Evolutionary conservation across 2,797 vertebrate genomes (phyloP).

Genomic region (Aphelocoma californica): DNA sequence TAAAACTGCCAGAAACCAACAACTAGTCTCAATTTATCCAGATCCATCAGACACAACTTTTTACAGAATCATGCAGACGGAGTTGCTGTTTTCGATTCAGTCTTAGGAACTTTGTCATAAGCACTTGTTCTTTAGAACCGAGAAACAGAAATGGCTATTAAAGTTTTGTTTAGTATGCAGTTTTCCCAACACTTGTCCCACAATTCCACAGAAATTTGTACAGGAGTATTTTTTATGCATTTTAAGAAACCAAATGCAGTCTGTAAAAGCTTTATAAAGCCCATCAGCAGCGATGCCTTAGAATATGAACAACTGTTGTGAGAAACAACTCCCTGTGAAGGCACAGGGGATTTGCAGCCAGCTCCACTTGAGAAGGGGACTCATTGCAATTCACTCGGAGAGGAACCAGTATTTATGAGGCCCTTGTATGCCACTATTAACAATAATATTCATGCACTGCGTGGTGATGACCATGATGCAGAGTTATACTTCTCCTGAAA

Average conservation of each 20-base stretch:
- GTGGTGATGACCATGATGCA: neutral
- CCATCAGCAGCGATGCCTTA: neutral
- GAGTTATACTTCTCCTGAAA: neutral
- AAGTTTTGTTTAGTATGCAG: neutral
- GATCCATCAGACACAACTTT: neutral
- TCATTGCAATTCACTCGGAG: neutral
- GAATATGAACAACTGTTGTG: neutral
- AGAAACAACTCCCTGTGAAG: neutral
- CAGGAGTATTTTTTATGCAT: neutral
- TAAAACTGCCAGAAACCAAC: neutral
- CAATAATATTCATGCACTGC: neutral
- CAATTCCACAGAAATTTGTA: neutral
- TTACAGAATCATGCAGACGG: neutral
- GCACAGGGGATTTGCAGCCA: neutral
- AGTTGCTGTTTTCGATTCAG: accelerated
- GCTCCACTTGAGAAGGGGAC: neutral
- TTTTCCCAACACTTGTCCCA: neutral
- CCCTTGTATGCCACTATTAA: accelerated
- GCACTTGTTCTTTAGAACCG: neutral
- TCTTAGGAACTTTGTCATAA: neutral
- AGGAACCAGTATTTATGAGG: neutral
- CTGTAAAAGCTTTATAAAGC: neutral
- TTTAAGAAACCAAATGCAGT: neutral
- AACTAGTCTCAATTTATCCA: neutral
- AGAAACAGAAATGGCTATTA: neutral